Conservation (phyloP, 2,888 invertebrate genomes). For the Cheilosia soror region DNA sequence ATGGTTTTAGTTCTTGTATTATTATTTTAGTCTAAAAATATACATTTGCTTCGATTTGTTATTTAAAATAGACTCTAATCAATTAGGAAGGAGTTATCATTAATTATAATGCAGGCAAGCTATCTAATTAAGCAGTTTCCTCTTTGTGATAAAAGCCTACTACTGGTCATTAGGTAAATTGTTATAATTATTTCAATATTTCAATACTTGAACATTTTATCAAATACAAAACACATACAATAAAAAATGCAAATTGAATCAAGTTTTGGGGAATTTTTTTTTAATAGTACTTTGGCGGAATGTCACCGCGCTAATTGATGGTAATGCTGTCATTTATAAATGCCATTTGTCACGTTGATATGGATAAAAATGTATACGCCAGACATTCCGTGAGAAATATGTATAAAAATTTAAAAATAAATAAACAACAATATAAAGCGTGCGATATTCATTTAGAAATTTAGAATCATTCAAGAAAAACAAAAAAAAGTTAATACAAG, state of each 20-base stretch:
- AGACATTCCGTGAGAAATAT: conserved; percentile 21
- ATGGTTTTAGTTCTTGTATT: not conserved
- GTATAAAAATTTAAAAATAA: not conserved
- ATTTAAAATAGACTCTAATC: conserved; percentile 23
- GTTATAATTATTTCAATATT: conserved; percentile 6
- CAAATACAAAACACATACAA: not conserved
- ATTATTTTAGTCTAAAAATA: not conserved
- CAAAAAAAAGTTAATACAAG: not conserved
- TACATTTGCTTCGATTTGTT: not conserved
- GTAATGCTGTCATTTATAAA: conserved; percentile 1
- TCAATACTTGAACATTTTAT: not conserved
- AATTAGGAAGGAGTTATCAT: conserved; percentile 31
- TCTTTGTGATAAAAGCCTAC: not conserved
- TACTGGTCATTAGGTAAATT: conserved; percentile 5
- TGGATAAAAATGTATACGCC: conserved; percentile 10
- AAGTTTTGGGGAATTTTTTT: not conserved
- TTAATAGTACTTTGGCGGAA: conserved; percentile 4
- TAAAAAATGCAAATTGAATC: not conserved
- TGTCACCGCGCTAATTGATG: conserved; percentile 20
- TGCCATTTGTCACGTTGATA: conserved; percentile 17
- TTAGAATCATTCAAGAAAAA: not conserved
- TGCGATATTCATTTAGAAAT: not conserved
- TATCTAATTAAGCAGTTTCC: conserved; percentile 16
- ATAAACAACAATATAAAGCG: conserved; percentile 14
- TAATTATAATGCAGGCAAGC: conserved; percentile 5